Base-by-base conservation (phyloP, 2,888 invertebrate species). In the Perdita meconis region DNA sequence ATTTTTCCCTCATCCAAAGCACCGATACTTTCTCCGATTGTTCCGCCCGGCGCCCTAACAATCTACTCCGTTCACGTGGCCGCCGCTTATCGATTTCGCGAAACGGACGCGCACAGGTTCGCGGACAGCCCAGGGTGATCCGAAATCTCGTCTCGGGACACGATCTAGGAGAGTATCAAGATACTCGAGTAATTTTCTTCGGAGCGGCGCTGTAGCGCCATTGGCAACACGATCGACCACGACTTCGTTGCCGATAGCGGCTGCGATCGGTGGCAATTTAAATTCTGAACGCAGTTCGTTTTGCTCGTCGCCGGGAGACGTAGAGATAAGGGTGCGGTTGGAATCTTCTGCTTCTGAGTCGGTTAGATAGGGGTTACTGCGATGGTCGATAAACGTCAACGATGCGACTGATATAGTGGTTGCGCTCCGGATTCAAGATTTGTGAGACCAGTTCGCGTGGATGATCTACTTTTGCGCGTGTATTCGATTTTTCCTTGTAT, bases 21-120 rank as follows among this genome's bases (percentile, higher is more conserved):
- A 6, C 22, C 65, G 83, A 83, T 83, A 84, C 84, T 84, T 83
- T 83, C 83, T 84, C 83, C 83, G 71, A 83, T 83, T 84, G 82
- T 84, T 81, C 73, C 19, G 56, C 60, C 72, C 57, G 61, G 10
- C 44, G 24, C 6, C 16, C 51, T 42, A 60, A 51, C 38, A 70
- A 83, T 84, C 82, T 81, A 81, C 84, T 81, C 76, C 59, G 61
- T 34, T 81, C 83, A 66, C 73, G 84, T 76, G 73, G 68, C n/a
- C 64, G 5, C 16, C 69, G 42, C 72, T 78, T 78, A 69, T 66
- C 78, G 71, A 71, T 84, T 76, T 74, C 79, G 70, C 71, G 76
- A 71, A 71, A 76, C 34, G 71, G n/a, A 69, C 67, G 30, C 66
- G 40, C 38, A 57, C 51, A 5, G 8, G n/a, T n/a, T 12, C 36